Evolutionary conservation across 1,140 invertebrate species (phyloP).

Genomic region (Proctacanthus coquilletti): DNA sequence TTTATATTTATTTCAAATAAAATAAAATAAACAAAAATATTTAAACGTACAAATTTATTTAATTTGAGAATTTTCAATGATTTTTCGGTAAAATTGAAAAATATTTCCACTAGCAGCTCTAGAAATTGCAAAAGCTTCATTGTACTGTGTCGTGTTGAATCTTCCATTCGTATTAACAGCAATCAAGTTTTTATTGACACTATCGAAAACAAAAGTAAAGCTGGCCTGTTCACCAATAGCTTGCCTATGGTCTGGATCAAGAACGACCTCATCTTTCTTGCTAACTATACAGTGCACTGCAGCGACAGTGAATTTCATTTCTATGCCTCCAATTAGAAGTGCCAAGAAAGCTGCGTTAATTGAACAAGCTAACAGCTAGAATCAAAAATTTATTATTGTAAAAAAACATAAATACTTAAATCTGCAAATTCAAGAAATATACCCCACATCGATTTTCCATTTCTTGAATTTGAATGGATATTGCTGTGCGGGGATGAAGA

Average conservation of each 20-base stretch:
- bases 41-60: too few species aligned
- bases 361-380: conserved; percentile 56
- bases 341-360: conserved; percentile 72
- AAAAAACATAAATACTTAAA: background rate
- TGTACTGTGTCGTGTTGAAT: conserved; percentile 47
- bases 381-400: conserved; percentile 2
- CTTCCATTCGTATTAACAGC: conserved; percentile 47
- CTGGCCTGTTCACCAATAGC: conserved; percentile 30
- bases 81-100: conserved; percentile 53
- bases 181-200: conserved; percentile 43
- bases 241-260: conserved; percentile 44
- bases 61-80: conserved; percentile 11
- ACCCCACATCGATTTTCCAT: conserved; percentile 72
- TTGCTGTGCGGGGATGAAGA: conserved; percentile 59
- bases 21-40: too few species aligned
- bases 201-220: conserved; percentile 58
- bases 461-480: conserved; percentile 71
- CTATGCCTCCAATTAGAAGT: conserved; percentile 60
- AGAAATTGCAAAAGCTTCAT: conserved; percentile 44
- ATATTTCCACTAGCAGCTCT: conserved; percentile 44
- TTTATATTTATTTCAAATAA: too few species aligned
- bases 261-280: conserved; percentile 40
- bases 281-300: conserved; percentile 57
- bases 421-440: conserved; percentile 10
- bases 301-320: conserved; percentile 66